Percentiles rank a stretch among this genome's conserved stretches.
Conservation (phyloP, 2,797 vertebrate genomes). For the Lutjanus argentimaculatus region DNA sequence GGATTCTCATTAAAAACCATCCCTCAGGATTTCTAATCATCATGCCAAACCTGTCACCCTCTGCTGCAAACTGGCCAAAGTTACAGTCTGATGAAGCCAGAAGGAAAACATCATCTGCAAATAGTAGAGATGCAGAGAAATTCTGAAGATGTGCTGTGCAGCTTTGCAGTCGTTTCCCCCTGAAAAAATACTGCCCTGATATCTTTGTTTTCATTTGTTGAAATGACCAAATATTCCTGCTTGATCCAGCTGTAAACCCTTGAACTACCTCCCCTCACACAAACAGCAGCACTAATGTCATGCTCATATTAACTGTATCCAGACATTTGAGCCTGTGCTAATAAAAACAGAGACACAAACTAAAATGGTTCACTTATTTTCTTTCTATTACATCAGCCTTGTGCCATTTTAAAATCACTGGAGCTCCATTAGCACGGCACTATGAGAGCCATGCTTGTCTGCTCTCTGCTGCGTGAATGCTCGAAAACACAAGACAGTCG, state of each 20-base stretch:
- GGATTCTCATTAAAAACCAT: conserved; percentile 1
- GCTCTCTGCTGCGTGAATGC: conserved; percentile 23
- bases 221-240: conserved; percentile 4
- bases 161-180: neutral
- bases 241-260: conserved; percentile 3
- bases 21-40: conserved; percentile 31
- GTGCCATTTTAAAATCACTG: conserved; percentile 38
- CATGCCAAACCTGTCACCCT: conserved; percentile 26
- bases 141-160: neutral
- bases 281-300: neutral
- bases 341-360: conserved; percentile 1
- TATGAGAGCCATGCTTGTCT: neutral
- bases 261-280: neutral
- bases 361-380: conserved; percentile 25
- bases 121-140: neutral
- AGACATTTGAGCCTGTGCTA: neutral
- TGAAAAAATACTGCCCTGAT: neutral
- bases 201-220: conserved; percentile 19
- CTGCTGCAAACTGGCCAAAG: conserved; percentile 35
- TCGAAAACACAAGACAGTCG: conserved; percentile 21
- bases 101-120: conserved; percentile 40
- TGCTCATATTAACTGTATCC: conserved; percentile 9
- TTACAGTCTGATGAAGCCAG: conserved; percentile 26
- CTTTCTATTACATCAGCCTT: conserved; percentile 38
- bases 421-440: conserved; percentile 2